These are phyloP conservation scores for Megaceryle alcyon DNA, from an alignment of 2,797 vertebrate genomes.

Conservation along the genomic window DNA sequence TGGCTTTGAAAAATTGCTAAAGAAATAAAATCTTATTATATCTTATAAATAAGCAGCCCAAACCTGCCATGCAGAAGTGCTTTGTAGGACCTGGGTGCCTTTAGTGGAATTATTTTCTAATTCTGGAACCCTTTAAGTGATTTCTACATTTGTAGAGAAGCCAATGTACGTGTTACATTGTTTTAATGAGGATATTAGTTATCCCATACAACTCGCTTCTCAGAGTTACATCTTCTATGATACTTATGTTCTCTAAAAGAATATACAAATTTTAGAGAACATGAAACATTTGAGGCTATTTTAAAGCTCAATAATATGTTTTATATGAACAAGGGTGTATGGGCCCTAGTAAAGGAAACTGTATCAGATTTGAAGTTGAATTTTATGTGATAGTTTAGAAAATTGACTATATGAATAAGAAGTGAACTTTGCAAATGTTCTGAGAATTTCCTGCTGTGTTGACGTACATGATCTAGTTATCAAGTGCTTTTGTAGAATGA, in stretches of 20 bases:
- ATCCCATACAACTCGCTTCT: background rate
- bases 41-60: background rate
- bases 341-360: background rate
- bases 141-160: background rate
- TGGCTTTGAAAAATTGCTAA: background rate
- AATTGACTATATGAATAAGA: background rate
- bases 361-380: background rate
- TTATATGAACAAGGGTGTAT: background rate
- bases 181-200: background rate
- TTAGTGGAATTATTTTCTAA: background rate
- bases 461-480: background rate
- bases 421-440: background rate
- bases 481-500: background rate
- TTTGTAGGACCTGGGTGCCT: rapidly evolving
- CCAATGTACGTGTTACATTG: background rate
- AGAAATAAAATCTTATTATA: background rate
- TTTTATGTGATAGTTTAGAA: background rate
- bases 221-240: background rate
- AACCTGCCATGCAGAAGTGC: background rate
- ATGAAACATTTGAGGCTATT: background rate
- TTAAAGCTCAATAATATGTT: background rate
- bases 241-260: background rate
- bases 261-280: background rate
- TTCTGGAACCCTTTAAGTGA: background rate
- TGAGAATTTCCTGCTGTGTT: background rate